Evolutionary conservation across 2,888 invertebrate genomes (phyloP).

Genomic region (Eupeodes latifasciatus): DNA sequence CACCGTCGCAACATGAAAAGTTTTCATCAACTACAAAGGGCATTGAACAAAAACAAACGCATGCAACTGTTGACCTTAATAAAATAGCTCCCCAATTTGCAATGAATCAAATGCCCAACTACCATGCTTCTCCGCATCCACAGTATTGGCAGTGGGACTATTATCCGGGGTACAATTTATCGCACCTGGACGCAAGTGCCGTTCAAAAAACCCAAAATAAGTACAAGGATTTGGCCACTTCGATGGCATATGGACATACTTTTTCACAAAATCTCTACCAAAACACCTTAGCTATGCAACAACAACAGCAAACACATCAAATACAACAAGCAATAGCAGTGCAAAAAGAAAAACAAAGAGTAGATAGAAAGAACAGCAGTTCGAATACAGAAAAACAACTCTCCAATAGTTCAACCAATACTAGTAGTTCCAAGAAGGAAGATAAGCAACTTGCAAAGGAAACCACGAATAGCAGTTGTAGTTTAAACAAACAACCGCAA

Average conservation of each 20-base stretch:
- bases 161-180: slow-evolving; percentile 86
- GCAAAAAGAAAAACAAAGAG: slow-evolving; percentile 81
- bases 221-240: slow-evolving; percentile 84
- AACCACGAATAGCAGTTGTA: slow-evolving; percentile 54
- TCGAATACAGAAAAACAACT: slow-evolving; percentile 72
- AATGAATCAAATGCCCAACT: slow-evolving; percentile 88
- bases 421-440: slow-evolving; percentile 80
- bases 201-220: slow-evolving; percentile 87
- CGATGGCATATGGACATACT: slow-evolving; percentile 83
- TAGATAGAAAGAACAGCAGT: slow-evolving; percentile 80
- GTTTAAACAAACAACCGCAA: slow-evolving; percentile 72
- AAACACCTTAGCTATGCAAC: slow-evolving; percentile 82
- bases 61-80: slow-evolving; percentile 84
- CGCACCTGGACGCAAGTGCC: slow-evolving; percentile 85
- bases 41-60: slow-evolving; percentile 77
- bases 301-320: slow-evolving; percentile 82
- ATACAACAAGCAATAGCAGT: slow-evolving; percentile 79
- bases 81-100: slow-evolving; percentile 87
- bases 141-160: slow-evolving; percentile 89
- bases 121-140: slow-evolving; percentile 86
- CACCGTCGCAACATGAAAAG: slow-evolving; percentile 72
- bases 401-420: slow-evolving; percentile 57
- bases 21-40: slow-evolving; percentile 54
- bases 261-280: slow-evolving; percentile 83
- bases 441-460: slow-evolving; percentile 77